Evolutionary conservation across 2,888 invertebrate genomes (phyloP), one percentile per base, ranked within the genome.

Genomic region (Tetheella fluctuosa): DNA sequence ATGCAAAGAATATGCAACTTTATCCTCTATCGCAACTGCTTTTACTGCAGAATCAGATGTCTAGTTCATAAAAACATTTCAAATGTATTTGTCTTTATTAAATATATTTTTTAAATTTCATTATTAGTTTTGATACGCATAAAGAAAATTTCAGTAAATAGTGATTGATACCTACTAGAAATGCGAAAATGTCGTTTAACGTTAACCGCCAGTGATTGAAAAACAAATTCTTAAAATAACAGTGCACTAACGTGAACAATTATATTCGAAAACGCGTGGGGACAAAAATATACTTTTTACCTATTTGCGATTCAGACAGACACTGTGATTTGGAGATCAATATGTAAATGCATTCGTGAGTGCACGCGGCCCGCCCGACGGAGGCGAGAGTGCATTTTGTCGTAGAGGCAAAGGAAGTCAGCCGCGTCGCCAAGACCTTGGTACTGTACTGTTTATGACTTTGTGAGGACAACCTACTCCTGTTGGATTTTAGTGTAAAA

Each of bases 331-430:
- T 83, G 72, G 75, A 85, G 87, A 90, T 89, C 90, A 87, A 90
- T 90, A 90, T 89, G 89, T 90, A 89, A 89, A 90, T 90, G 88
- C 84, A 85, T 78, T 84, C 82, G 83, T 79, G 86, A 88, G 85
- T 85, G 85, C 82, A 78, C 74, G 73, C 77, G 76, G 76, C 70
- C 67, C 69, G 30, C 30, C 1, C 34, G 78, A 73, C 71, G 69
- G 74, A 80, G 82, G 83, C 85, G 86, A 81, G 87, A 89, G 89
- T 90, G 89, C 89, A 89, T 89, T 89, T 88, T 88, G 88, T 88
- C 88, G 88, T 87, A 86, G 84, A 80, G 77, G 68, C 74, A 78
- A 71, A 80, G 69, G 74, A 81, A 79, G 80, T 76, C 80, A 76
- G 69, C 71, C 80, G 80, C 77, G 74, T 71, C 74, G 79, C 68